phyloP scores from a whole-genome alignment of 2,797 vertebrate species.

The Chlorospingus semifuscus region DNA sequence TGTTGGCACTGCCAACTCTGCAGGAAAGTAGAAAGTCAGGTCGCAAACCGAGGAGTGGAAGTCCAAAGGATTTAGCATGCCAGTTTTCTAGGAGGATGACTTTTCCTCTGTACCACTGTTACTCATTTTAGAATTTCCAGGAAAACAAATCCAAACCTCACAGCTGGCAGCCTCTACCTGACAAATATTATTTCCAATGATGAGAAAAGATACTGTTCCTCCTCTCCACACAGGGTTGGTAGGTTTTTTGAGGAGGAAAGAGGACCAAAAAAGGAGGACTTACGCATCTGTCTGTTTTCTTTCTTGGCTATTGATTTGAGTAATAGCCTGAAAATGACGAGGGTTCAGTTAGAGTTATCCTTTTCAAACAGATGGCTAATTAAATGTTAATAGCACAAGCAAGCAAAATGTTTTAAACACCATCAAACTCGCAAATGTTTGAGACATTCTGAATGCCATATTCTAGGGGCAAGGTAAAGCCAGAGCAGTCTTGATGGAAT shows the following conservation, averaged over 20 bases:
- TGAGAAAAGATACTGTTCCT: neutral
- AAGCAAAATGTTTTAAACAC: neutral
- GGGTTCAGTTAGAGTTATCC: neutral
- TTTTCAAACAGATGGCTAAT: slow-evolving; percentile 22
- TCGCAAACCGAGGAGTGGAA: neutral
- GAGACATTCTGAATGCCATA: neutral
- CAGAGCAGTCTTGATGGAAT: neutral
- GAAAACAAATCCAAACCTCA: neutral
- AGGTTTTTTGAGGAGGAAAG: neutral
- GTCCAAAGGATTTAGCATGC: neutral
- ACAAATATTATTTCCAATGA: neutral
- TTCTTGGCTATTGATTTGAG: neutral
- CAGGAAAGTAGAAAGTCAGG: neutral
- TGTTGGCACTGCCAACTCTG: neutral
- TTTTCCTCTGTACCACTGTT: neutral
- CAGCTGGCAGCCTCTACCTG: neutral
- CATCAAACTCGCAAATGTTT: neutral
- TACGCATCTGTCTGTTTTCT: neutral
- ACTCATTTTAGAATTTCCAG: neutral
- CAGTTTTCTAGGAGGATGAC: neutral
- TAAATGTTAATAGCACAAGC: slow-evolving; percentile 1
- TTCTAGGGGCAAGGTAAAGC: neutral
- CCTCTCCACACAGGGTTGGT: neutral
- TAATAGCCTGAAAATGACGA: neutral
- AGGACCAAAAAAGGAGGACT: neutral